Conservation (phyloP, 2,113 vertebrate species). For the Triplophysa tibetana region DNA sequence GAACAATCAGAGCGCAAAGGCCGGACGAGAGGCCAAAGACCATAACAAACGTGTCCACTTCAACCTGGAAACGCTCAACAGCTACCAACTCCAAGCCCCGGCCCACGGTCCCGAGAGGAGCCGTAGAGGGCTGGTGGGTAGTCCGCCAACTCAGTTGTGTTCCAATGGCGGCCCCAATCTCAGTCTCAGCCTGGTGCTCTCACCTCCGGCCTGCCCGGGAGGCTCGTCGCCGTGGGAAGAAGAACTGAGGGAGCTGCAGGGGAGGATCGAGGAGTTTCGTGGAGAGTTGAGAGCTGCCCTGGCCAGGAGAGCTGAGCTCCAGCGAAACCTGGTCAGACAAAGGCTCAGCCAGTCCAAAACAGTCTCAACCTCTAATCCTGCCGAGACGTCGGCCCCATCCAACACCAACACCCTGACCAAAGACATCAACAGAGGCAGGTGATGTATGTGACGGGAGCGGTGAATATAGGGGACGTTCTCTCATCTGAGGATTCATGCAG, state of each 20-base stretch:
- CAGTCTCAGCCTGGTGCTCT: constrained; percentile 65
- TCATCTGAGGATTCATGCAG: background rate
- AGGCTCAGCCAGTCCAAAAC: constrained; percentile 59
- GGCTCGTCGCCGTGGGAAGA: constrained; percentile 68
- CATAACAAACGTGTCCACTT: constrained; percentile 75
- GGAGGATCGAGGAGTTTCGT: constrained; percentile 76
- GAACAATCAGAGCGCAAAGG: constrained; percentile 13
- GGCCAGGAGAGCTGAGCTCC: constrained; percentile 79
- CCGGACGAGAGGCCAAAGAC: constrained; percentile 61
- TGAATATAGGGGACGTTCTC: constrained; percentile 11
- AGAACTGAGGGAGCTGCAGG: constrained; percentile 83
- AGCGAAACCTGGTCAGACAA: constrained; percentile 72
- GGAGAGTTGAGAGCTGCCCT: constrained; percentile 79
- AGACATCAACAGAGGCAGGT: constrained; percentile 56
- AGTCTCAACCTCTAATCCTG: constrained; percentile 24
- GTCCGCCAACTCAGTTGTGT: constrained; percentile 8
- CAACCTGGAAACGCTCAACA: constrained; percentile 77
- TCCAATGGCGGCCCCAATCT: constrained; percentile 36
- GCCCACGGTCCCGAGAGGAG: constrained; percentile 63
- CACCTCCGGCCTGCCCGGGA: constrained; percentile 55
- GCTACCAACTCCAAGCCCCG: constrained; percentile 72
- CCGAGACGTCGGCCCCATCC: background rate
- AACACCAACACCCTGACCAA: constrained; percentile 21
- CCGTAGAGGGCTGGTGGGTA: constrained; percentile 68
- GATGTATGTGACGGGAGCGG: constrained; percentile 36